Percentiles rank a stretch among this genome's conserved stretches.
These are phyloP conservation scores for Philereme transversata DNA, from an alignment of 2,888 invertebrate species.

Conservation along the genomic window DNA sequence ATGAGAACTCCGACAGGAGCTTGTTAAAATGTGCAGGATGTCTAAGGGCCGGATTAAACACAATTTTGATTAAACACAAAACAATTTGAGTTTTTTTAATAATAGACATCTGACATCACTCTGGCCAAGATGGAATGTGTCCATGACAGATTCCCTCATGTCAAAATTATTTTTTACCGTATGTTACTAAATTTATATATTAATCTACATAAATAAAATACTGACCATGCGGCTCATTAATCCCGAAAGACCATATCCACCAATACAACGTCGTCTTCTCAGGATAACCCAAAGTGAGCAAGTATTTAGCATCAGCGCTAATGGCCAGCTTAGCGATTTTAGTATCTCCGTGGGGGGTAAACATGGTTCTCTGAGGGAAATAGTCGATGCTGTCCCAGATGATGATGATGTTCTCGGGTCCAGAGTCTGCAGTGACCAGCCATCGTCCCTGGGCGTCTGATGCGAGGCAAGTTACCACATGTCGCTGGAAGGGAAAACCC, in stretches of 20 bases:
- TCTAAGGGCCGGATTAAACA: too few relatives aligned
- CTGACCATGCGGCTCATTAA: slow-evolving; percentile 81
- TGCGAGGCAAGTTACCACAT: slow-evolving; percentile 76
- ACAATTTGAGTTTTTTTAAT: too few relatives aligned
- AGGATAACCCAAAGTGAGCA: slow-evolving; percentile 81
- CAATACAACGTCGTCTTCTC: slow-evolving; percentile 75
- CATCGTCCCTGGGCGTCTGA: slow-evolving; percentile 79
- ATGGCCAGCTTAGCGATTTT: slow-evolving; percentile 70
- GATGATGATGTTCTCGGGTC: slow-evolving; percentile 81
- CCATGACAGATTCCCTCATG: too few relatives aligned
- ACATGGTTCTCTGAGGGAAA: slow-evolving; percentile 80
- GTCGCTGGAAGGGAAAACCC: slow-evolving; percentile 64
- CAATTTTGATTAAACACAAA: too few relatives aligned
- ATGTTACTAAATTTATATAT: too few relatives aligned
- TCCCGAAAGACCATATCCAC: slow-evolving; percentile 86
- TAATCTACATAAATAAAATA: not conserved
- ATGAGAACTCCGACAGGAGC: too few relatives aligned
- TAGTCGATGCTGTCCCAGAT: slow-evolving; percentile 83
- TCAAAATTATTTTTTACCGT: too few relatives aligned
- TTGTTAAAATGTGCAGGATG: too few relatives aligned
- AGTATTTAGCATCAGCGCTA: slow-evolving; percentile 83
- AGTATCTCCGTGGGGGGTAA: slow-evolving; percentile 75
- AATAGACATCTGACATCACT: too few relatives aligned
- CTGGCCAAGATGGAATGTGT: too few relatives aligned
- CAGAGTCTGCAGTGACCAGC: slow-evolving; percentile 85